phyloP scores from a whole-genome alignment of 35 echinoderm and acorn worm species.

The Ophiothrix spiculata region DNA sequence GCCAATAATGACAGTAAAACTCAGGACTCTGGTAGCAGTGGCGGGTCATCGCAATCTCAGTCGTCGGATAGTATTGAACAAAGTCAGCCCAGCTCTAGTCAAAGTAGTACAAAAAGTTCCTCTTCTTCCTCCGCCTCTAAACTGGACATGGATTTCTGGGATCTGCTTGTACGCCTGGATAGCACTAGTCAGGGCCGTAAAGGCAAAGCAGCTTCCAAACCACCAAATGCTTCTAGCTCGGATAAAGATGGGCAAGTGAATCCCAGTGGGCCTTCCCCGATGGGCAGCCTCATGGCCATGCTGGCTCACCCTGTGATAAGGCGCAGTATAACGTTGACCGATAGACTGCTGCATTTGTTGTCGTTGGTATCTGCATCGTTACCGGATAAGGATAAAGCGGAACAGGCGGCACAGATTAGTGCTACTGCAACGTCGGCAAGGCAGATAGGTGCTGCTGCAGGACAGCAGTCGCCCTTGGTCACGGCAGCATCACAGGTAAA shows the following conservation, averaged over 20 bases:
- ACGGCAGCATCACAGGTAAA: neutral
- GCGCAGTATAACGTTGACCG: conserved; percentile 81
- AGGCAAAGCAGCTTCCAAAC: conserved; percentile 72
- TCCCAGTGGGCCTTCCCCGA: conserved; percentile 44
- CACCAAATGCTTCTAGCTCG: conserved; percentile 12
- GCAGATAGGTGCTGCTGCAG: neutral
- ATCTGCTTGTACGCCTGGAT: conserved; percentile 86
- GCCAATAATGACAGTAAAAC: conserved; percentile 5
- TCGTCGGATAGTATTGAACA: conserved; percentile 34
- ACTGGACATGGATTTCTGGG: conserved; percentile 91
- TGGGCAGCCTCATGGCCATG: conserved; percentile 73
- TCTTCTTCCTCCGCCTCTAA: conserved; percentile 32
- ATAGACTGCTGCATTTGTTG: conserved; percentile 82
- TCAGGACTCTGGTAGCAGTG: neutral
- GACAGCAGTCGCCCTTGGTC: neutral
- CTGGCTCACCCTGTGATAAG: conserved; percentile 84
- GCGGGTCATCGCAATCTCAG: neutral
- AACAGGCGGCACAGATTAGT: conserved; percentile 17
- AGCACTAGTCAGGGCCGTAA: conserved; percentile 86
- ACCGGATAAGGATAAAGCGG: conserved; percentile 77
- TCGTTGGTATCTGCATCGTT: conserved; percentile 83
- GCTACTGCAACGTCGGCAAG: conserved; percentile 21
- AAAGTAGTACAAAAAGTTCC: conserved; percentile 10
- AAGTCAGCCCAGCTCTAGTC: conserved; percentile 23
- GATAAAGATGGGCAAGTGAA: conserved; percentile 36